These are phyloP conservation scores for Heliconius erato DNA, from an alignment of 2,888 invertebrate genomes.

Conservation along the genomic window DNA sequence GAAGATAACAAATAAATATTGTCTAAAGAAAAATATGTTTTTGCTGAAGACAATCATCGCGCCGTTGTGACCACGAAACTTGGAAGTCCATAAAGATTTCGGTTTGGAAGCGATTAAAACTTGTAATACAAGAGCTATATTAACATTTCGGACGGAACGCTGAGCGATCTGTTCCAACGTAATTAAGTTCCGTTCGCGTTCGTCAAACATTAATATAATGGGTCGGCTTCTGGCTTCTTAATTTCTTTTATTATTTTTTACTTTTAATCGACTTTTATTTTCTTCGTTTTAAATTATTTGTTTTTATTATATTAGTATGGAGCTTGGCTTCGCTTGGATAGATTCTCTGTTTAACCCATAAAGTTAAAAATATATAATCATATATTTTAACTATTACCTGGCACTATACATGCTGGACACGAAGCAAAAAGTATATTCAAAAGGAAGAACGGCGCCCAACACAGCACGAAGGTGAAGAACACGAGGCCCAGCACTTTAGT, in stretches of 20 bases:
- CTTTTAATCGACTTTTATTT: neutral
- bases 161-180: constrained; percentile 30
- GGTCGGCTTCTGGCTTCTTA: neutral
- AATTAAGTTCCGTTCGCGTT: constrained; percentile 42
- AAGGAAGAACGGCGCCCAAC: constrained; percentile 97
- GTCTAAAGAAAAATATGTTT: too few species aligned
- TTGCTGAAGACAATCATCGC: neutral
- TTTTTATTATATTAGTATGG: too few species aligned
- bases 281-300: neutral
- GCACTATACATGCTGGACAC: constrained; percentile 92
- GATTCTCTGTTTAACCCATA: neutral
- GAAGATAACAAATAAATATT: too few species aligned
- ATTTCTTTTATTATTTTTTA: constrained; percentile 8
- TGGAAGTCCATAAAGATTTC: constrained; percentile 30
- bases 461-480: constrained; percentile 96
- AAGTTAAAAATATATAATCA: neutral
- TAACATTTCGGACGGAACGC: constrained; percentile 32
- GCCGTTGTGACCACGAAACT: constrained; percentile 1
- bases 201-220: constrained; percentile 28
- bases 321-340: too few species aligned
- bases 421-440: constrained; percentile 95
- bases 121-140: constrained; percentile 42
- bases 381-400: constrained; percentile 77
- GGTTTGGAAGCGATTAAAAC: constrained; percentile 40
- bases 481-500: constrained; percentile 96